Conservation (phyloP, 2,888 invertebrate genomes). For the Machimus rusticus region DNA sequence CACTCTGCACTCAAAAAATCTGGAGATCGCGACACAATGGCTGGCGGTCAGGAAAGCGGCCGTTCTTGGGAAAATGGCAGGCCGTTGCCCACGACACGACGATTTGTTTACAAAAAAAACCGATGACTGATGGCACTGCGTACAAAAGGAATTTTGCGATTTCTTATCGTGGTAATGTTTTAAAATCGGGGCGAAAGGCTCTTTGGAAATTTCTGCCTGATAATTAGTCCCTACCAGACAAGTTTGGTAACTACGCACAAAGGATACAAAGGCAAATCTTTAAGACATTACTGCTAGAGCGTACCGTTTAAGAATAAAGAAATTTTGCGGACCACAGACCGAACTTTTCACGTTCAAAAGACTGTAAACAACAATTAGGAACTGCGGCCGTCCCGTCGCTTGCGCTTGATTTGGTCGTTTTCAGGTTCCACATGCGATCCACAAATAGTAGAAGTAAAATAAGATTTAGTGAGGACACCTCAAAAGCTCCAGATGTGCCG, state of each 20-base stretch:
- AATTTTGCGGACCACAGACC: neutral
- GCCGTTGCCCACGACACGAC: neutral
- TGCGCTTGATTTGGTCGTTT: neutral
- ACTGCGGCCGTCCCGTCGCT: neutral
- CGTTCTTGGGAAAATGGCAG: slow-evolving; percentile 4
- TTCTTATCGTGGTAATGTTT: neutral
- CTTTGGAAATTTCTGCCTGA: neutral
- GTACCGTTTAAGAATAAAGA: neutral
- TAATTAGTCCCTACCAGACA: neutral
- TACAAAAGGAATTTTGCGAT: neutral
- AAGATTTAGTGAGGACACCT: neutral
- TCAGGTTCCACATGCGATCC: neutral
- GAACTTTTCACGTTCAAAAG: neutral
- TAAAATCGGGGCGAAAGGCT: neutral
- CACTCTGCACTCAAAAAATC: slow-evolving; percentile 30
- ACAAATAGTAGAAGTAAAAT: neutral
- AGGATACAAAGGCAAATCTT: neutral
- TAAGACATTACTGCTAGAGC: neutral
- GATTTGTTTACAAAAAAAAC: neutral
- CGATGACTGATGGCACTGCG: neutral
- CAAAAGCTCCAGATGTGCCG: neutral
- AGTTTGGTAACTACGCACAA: neutral
- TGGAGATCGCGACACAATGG: neutral
- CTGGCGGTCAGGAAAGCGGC: neutral
- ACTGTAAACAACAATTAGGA: neutral